Evolutionary conservation across 2,113 vertebrate species (phyloP), one percentile per base, ranked within the genome.

Genomic region (Sturnus vulgaris): DNA sequence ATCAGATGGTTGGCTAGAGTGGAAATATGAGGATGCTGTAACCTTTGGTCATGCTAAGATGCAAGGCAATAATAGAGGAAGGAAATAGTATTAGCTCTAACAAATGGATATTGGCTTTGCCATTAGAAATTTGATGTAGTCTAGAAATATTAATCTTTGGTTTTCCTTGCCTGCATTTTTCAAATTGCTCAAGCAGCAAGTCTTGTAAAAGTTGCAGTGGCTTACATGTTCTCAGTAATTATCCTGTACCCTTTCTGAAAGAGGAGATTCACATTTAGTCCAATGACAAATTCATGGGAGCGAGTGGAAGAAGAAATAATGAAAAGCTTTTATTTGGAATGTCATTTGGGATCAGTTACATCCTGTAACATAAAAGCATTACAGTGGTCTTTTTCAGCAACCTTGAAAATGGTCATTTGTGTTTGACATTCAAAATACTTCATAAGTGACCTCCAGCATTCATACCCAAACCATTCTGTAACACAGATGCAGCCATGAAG

Each of bases 241-340:
- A 55, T 75, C 28, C 55, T 88, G 12, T 93, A 42, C 46, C 20
- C 52, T 92, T 79, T 53, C 39, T 1, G 1, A 53, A 93, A 75
- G 46, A 56, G 28, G 37, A 72, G 40, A 56, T 93, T 90, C 3
- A 2, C 30, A 15, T 86, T 86, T 59, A 68, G 73, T 79, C 63
- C 44, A 80, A 44, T 11, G 59, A 47, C 30, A 94, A 85, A 85
- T 73, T 92, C n/a, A 30, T 37, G 49, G 42, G 30, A 76, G 20
- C 78, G 63, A 65, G 50, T 66, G 47, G 31, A 63, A 89, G 22
- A 52, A 79, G 55, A 65, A 76, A 80, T 93, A 57, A 77, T 86
- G 50, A 73, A 93, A 92, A 85, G n/a, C 59, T 89, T 92, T 93
- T 89, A 46, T 94, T 88, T 92, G 77, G 53, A 60, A 27, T 68